A percentile compares a stretch with the other conserved stretches of the same genome.
phyloP scores from a whole-genome alignment of 1,140 invertebrate species.

The Caenorhabditis tropicalis region DNA sequence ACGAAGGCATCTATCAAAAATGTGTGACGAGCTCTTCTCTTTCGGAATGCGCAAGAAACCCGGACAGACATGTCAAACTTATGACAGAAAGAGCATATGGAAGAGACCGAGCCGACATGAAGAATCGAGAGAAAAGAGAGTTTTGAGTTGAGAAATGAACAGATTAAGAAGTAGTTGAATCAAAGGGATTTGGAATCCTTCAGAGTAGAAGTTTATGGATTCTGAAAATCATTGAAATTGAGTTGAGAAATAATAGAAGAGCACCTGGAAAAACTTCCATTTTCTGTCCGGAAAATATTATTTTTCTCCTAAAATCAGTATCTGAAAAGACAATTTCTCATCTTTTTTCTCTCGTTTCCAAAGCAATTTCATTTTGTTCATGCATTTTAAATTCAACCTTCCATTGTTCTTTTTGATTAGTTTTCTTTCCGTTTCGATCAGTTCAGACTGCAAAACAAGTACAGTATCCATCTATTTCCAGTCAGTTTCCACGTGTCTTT shows the following conservation, averaged over 20 bases:
- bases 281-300: too few species aligned
- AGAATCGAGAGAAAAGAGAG: neutral
- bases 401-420: too few species aligned
- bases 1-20: conserved; percentile 6
- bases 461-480: neutral
- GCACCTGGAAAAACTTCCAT: too few species aligned
- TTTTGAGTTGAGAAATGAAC: neutral
- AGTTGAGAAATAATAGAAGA: too few species aligned
- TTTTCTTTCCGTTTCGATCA: neutral
- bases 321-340: too few species aligned
- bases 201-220: too few species aligned
- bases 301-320: too few species aligned
- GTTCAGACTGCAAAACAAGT: neutral
- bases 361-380: too few species aligned
- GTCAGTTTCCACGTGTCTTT: neutral
- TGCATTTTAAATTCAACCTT: too few species aligned
- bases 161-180: neutral
- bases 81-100: conserved; percentile 28
- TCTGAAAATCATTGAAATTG: too few species aligned
- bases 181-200: too few species aligned
- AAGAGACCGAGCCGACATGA: neutral
- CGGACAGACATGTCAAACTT: conserved; percentile 39
- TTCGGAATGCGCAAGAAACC: conserved; percentile 14
- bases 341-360: too few species aligned
- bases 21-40: conserved; percentile 7